Conservation (phyloP, 2,888 invertebrate species). For the Epirrhoe tristata region DNA sequence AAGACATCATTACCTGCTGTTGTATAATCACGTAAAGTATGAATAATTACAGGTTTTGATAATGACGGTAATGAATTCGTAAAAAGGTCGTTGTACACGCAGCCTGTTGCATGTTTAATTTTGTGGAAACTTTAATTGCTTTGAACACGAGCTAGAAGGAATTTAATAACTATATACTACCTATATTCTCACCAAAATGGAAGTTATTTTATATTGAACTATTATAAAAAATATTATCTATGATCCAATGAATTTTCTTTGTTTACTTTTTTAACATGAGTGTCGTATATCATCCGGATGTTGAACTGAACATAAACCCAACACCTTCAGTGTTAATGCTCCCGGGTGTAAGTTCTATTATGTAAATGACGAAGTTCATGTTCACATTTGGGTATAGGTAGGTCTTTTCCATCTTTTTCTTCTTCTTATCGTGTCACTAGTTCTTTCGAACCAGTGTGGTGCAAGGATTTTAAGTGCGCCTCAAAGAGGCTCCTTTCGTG, state of each 20-base stretch:
- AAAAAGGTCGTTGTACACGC: conserved; percentile 48
- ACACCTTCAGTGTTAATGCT: conserved; percentile 22
- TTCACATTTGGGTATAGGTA: too few relatives aligned
- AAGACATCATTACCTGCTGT: conserved; percentile 62
- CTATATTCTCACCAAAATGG: conserved; percentile 8
- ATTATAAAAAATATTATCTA: not conserved
- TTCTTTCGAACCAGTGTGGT: too few relatives aligned
- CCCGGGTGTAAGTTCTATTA: conserved; percentile 20
- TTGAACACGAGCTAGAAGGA: conserved; percentile 43
- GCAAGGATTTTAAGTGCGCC: too few relatives aligned
- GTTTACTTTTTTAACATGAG: not conserved
- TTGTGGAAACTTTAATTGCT: conserved; percentile 46
- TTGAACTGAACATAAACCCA: conserved; percentile 31
- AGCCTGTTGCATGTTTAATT: conserved; percentile 46
- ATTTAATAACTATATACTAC: conserved; percentile 29
- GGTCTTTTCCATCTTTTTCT: too few relatives aligned
- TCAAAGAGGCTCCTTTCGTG: too few relatives aligned
- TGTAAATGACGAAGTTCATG: not conserved
- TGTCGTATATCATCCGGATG: conserved; percentile 12
- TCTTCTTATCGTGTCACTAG: too few relatives aligned
- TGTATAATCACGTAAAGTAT: conserved; percentile 65
- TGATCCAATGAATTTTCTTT: not conserved
- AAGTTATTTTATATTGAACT: not conserved
- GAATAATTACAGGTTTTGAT: conserved; percentile 57
- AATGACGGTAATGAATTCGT: conserved; percentile 50